Conservation (phyloP, 2,113 vertebrate genomes). For the Vireo altiloquus region DNA sequence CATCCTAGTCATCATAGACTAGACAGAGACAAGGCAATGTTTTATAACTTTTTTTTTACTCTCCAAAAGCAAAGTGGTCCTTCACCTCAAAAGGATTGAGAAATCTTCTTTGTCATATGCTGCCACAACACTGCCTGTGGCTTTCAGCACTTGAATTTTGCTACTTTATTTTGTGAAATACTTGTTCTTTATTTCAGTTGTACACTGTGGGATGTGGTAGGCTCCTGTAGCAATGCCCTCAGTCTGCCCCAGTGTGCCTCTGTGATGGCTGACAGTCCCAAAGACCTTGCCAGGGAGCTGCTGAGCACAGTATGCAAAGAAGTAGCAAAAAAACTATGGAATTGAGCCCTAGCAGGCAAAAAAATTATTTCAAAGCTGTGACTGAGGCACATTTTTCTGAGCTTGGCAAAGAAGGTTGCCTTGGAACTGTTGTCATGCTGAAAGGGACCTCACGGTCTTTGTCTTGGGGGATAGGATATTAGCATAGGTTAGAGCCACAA, state of each 20-base stretch:
- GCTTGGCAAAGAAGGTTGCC: background rate
- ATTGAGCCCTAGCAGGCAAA: background rate
- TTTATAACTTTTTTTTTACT: background rate
- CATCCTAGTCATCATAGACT: background rate
- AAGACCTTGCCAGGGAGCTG: background rate
- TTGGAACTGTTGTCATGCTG: accelerated
- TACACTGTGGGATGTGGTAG: background rate
- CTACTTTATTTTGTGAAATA: background rate
- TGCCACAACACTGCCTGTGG: background rate
- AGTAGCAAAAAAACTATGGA: background rate
- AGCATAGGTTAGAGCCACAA: background rate
- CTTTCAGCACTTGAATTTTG: background rate
- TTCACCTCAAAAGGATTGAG: background rate
- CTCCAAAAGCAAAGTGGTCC: background rate
- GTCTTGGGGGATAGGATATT: background rate
- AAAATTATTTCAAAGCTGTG: background rate
- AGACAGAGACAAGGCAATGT: background rate
- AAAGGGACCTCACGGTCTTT: background rate
- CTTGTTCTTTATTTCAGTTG: background rate
- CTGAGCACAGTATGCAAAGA: background rate
- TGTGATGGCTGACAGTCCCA: background rate
- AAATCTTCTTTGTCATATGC: background rate
- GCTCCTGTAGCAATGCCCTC: background rate
- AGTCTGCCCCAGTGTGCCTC: background rate
- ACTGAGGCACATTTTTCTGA: background rate